Conservation (phyloP, 2,797 vertebrate genomes). For the Telmatherina bonti region DNA sequence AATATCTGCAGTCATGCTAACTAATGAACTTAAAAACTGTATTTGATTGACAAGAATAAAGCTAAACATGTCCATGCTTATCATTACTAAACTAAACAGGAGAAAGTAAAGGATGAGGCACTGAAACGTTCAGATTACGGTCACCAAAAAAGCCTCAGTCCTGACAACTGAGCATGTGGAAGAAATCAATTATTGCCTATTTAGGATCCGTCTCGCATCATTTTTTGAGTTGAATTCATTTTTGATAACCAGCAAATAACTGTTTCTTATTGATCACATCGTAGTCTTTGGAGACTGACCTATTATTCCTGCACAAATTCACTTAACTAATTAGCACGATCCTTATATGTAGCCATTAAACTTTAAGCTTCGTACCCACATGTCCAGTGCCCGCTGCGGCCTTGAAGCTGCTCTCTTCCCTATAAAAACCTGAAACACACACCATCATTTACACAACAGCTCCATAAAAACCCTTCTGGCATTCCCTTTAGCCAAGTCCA, state of each 20-base stretch:
- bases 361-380: constrained; percentile 6
- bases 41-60: background rate
- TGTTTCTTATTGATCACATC: background rate
- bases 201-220: background rate
- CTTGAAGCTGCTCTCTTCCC: constrained; percentile 41
- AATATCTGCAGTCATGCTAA: background rate
- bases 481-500: constrained; percentile 45
- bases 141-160: background rate
- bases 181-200: background rate
- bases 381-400: constrained; percentile 44
- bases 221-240: background rate
- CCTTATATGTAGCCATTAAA: constrained; percentile 12
- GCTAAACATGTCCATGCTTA: background rate
- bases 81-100: background rate
- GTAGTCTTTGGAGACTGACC: background rate
- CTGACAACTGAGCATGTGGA: background rate
- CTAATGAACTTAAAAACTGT: background rate
- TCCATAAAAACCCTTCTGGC: constrained; percentile 64
- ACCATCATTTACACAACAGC: constrained; percentile 70
- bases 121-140: background rate
- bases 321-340: background rate
- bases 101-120: background rate
- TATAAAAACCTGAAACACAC: constrained; percentile 64
- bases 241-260: background rate
- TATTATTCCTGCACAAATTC: background rate